Conservation (phyloP, 1,140 invertebrate genomes). For the Mizuhopecten yessoensis region DNA sequence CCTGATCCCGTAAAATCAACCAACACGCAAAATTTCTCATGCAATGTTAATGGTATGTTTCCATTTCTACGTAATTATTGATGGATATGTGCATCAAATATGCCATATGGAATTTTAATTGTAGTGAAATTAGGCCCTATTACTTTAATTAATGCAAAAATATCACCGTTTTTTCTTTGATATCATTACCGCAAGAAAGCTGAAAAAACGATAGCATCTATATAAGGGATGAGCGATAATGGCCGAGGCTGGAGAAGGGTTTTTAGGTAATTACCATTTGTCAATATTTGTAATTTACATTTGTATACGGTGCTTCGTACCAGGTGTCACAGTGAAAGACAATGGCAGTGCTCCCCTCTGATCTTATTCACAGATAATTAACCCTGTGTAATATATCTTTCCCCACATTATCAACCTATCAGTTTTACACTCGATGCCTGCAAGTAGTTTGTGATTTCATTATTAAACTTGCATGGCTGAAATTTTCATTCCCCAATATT, state of each 20-base stretch:
- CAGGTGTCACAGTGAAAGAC: not conserved
- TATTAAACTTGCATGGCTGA: constrained; percentile 27
- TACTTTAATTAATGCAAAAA: not conserved
- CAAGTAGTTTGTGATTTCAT: not conserved
- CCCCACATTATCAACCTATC: not conserved
- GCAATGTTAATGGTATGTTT: not conserved
- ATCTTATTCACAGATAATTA: constrained; percentile 31
- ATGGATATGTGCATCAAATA: not conserved
- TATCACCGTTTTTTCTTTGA: not conserved
- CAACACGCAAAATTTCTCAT: not conserved
- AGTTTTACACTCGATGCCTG: not conserved
- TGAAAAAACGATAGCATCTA: not conserved
- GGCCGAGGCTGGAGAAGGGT: not conserved
- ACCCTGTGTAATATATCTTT: not conserved
- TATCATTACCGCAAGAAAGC: constrained; percentile 1
- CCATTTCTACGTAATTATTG: not conserved
- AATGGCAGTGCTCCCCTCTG: not conserved
- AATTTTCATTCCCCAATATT: constrained; percentile 11
- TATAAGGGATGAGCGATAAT: not conserved
- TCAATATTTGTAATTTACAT: not conserved
- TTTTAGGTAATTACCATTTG: not conserved
- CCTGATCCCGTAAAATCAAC: not conserved
- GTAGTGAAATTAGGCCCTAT: not conserved
- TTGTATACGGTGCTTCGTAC: not conserved
- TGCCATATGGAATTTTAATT: not conserved